Conservation (phyloP, 2,888 invertebrate species). For the Drosophila meridiana region DNA sequence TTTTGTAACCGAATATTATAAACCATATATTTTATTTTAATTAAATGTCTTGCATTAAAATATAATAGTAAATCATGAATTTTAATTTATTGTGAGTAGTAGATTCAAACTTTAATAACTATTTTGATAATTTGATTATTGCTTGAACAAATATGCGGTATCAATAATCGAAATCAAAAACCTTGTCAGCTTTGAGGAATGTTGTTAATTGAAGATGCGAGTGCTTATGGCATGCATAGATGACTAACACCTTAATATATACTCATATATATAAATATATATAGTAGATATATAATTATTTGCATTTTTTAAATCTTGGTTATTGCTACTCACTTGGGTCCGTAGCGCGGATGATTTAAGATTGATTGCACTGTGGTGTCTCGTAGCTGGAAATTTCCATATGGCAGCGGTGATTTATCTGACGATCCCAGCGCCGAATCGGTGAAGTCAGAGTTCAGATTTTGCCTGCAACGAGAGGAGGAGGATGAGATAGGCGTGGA, state of each 20-base stretch:
- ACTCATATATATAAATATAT: not conserved
- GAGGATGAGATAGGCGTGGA: slow-evolving; percentile 9
- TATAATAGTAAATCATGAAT: not conserved
- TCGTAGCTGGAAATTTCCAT: slow-evolving; percentile 96
- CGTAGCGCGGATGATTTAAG: slow-evolving; percentile 92
- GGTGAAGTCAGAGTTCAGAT: slow-evolving; percentile 97
- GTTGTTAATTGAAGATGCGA: slow-evolving; percentile 38
- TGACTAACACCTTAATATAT: slow-evolving; percentile 9
- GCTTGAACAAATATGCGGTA: not conserved
- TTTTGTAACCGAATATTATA: not conserved
- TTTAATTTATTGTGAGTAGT: too few species aligned
- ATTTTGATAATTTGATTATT: not conserved
- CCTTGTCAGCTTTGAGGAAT: slow-evolving; percentile 37
- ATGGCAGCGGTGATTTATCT: slow-evolving; percentile 96
- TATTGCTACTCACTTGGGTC: slow-evolving; percentile 90
- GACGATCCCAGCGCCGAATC: slow-evolving; percentile 96
- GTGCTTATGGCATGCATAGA: slow-evolving; percentile 1
- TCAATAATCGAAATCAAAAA: not conserved
- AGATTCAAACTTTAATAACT: not conserved
- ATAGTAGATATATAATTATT: not conserved
- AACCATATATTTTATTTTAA: not conserved
- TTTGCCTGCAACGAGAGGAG: slow-evolving; percentile 88
- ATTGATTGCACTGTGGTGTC: slow-evolving; percentile 97
- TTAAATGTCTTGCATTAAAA: not conserved
- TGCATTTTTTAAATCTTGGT: not conserved